A percentile compares a stretch with the other conserved stretches of the same genome.
Evolutionary conservation across 2,888 invertebrate species (phyloP).

Genomic region (Noctua comes): DNA sequence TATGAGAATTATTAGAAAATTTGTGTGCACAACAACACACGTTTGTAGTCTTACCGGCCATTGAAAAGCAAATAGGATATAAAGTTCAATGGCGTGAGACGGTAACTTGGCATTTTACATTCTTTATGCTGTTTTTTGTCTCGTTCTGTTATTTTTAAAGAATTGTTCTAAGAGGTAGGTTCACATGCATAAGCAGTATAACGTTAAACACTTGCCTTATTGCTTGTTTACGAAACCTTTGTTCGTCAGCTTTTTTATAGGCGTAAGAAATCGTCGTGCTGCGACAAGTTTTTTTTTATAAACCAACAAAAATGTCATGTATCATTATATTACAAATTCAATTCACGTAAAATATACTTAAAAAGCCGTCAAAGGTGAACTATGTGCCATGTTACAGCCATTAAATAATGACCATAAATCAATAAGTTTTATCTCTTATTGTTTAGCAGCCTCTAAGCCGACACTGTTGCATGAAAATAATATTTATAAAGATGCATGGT

Average conservation of each 20-base stretch:
- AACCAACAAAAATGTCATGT: not conserved
- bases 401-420: conserved; percentile 50
- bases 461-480: conserved; percentile 21
- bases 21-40: not conserved
- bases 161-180: not conserved
- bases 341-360: conserved; percentile 15
- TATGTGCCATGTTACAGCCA: conserved; percentile 5
- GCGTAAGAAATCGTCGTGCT: too few relatives aligned
- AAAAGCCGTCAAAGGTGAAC: conserved; percentile 43
- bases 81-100: not conserved
- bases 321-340: not conserved
- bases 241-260: not conserved
- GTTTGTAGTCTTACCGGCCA: not conserved
- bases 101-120: not conserved
- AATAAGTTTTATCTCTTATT: conserved; percentile 46
- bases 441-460: conserved; percentile 22
- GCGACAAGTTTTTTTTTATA: not conserved
- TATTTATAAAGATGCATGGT: not conserved
- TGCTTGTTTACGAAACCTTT: not conserved
- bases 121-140: not conserved
- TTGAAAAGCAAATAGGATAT: conserved; percentile 9
- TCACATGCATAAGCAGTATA: not conserved
- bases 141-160: not conserved
- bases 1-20: not conserved
- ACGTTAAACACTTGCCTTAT: not conserved